phyloP scores from a whole-genome alignment of 2,797 vertebrate genomes.

The Gadopsis marmoratus region DNA sequence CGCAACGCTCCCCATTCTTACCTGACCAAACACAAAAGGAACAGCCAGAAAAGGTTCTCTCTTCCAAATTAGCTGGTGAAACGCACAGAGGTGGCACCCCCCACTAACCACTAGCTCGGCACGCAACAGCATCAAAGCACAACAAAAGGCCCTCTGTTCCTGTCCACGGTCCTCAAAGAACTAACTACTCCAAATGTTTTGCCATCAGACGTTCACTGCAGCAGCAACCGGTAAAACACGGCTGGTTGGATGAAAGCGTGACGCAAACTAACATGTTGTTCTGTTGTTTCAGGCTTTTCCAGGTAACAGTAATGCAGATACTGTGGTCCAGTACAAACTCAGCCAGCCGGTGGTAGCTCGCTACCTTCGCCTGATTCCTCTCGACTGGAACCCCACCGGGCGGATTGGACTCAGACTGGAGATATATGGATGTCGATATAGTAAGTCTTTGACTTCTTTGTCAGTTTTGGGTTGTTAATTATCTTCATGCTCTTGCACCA shows the following conservation, averaged over 20 bases:
- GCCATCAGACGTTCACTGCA: neutral
- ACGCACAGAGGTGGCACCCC: too few species aligned
- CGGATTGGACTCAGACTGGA: constrained; percentile 92
- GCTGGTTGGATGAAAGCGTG: neutral
- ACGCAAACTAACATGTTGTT: neutral
- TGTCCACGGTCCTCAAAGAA: neutral
- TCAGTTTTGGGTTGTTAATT: too few species aligned
- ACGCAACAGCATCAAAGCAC: neutral
- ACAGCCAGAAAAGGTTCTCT: too few species aligned
- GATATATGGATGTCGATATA: constrained; percentile 93
- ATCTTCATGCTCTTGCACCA: too few species aligned
- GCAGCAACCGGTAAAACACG: neutral
- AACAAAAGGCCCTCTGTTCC: neutral
- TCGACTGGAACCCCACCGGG: constrained; percentile 90
- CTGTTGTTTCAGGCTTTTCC: constrained; percentile 87
- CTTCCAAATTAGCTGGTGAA: too few species aligned
- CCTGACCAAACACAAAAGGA: too few species aligned
- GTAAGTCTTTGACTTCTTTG: constrained; percentile 84
- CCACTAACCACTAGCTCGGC: too few species aligned
- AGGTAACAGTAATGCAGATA: constrained; percentile 93
- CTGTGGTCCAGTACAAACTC: constrained; percentile 92
- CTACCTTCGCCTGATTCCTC: constrained; percentile 91
- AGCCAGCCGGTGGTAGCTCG: constrained; percentile 89
- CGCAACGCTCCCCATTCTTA: too few species aligned
- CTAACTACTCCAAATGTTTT: neutral